Conservation (phyloP, 2,888 invertebrate species). For the Orchesella flavescens region DNA sequence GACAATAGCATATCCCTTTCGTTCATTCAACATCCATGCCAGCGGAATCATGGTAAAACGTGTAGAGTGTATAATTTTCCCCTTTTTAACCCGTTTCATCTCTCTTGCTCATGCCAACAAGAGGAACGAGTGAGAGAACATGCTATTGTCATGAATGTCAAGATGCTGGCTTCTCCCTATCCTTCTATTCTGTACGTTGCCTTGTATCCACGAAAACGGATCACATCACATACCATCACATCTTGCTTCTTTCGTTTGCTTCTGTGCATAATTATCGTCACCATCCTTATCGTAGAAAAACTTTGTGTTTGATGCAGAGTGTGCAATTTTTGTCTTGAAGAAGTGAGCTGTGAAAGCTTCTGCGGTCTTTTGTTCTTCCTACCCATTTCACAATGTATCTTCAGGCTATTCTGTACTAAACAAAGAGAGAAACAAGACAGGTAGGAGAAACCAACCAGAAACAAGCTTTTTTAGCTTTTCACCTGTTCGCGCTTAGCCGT, state of each 20-base stretch:
- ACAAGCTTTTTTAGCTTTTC: background rate
- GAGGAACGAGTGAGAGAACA: background rate
- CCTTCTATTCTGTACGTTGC: background rate
- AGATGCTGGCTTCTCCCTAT: background rate
- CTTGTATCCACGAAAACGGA: no score
- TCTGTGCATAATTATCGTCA: background rate
- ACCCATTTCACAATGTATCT: no score
- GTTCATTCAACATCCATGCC: background rate
- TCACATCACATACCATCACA: background rate
- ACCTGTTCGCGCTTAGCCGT: background rate
- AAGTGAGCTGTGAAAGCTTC: background rate
- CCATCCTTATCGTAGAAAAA: background rate
- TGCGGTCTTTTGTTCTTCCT: no score
- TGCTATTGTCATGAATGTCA: constrained; percentile 7
- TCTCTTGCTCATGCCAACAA: background rate
- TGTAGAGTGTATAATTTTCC: background rate
- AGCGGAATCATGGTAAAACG: no score
- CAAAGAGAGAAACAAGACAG: no score
- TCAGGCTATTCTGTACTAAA: no score
- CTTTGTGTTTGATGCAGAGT: background rate
- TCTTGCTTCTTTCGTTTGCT: background rate
- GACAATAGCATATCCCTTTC: constrained; percentile 63
- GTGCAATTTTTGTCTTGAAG: constrained; percentile 1
- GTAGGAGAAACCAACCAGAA: no score
- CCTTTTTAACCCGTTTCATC: constrained; percentile 22